Evolutionary conservation across 1,140 invertebrate species (phyloP).

Genomic region (Bombus sylvicola): DNA sequence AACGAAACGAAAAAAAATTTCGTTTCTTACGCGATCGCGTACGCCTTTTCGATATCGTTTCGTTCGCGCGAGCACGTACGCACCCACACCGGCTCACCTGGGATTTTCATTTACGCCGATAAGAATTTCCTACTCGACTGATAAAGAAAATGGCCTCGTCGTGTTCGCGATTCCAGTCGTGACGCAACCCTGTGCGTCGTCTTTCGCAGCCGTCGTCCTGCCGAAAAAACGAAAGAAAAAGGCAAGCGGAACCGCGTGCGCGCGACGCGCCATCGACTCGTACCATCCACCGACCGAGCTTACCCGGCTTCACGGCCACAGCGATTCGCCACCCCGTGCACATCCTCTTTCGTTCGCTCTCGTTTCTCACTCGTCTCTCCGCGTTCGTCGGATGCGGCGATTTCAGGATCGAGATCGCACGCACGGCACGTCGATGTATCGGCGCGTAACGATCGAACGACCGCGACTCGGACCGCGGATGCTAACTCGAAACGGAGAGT

Average conservation of each 20-base stretch:
- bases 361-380: too few species aligned
- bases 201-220: background rate
- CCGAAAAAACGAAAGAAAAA: background rate
- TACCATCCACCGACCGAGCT: too few species aligned
- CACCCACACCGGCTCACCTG: slow-evolving; percentile 7
- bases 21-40: slow-evolving; percentile 28
- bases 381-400: too few species aligned
- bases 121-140: slow-evolving; percentile 65
- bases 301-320: too few species aligned
- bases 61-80: slow-evolving; percentile 6
- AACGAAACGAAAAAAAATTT: slow-evolving; percentile 18
- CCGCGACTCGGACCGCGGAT: background rate
- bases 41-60: slow-evolving; percentile 5
- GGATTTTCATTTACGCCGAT: slow-evolving; percentile 64
- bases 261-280: rapidly evolving
- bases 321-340: too few species aligned
- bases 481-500: too few species aligned
- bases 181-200: slow-evolving; percentile 57
- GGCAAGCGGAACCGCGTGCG: background rate
- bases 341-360: too few species aligned
- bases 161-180: slow-evolving; percentile 62
- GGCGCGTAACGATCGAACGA: too few species aligned
- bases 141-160: slow-evolving; percentile 70
- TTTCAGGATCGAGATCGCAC: too few species aligned
- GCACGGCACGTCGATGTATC: too few species aligned